phyloP scores from a whole-genome alignment of 2,113 vertebrate species.

The Struthidea cinerea region DNA sequence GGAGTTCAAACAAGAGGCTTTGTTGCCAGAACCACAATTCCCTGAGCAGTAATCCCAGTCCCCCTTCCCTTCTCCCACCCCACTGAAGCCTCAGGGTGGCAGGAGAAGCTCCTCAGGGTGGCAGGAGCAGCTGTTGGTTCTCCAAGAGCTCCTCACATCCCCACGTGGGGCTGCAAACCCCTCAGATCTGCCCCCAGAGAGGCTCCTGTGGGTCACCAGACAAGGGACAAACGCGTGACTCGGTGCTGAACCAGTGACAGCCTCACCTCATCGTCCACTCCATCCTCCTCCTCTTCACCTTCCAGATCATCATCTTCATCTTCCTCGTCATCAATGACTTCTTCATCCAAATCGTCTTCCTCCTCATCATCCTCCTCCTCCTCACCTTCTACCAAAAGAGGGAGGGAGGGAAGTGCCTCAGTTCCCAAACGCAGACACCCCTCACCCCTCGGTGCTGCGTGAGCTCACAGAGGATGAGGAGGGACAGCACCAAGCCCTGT shows the following conservation, averaged over 20 bases:
- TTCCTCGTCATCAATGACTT: slow-evolving; percentile 77
- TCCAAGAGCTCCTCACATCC: not conserved
- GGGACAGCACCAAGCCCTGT: not conserved
- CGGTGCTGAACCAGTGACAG: not conserved
- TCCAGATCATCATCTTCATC: slow-evolving; percentile 80
- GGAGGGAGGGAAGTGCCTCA: not conserved
- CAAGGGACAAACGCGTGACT: fast-evolving
- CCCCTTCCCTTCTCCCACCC: not conserved
- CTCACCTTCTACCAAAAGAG: slow-evolving; percentile 37
- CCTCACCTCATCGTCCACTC: slow-evolving; percentile 70
- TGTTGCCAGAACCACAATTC: not conserved
- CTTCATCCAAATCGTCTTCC: slow-evolving; percentile 67
- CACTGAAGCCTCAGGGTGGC: not conserved
- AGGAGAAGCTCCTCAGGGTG: too few relatives aligned
- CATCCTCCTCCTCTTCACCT: slow-evolving; percentile 66
- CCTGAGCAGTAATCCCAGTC: not conserved
- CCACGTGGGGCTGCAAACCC: fast-evolving
- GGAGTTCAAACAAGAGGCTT: not conserved
- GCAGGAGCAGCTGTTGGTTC: not conserved
- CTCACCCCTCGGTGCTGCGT: fast-evolving
- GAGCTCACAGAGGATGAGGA: not conserved
- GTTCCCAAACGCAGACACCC: not conserved
- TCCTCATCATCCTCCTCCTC: slow-evolving; percentile 67
- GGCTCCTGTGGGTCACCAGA: not conserved
- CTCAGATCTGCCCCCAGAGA: not conserved